Conservation (phyloP, 2,888 invertebrate genomes). For the Coleophora deauratella region DNA sequence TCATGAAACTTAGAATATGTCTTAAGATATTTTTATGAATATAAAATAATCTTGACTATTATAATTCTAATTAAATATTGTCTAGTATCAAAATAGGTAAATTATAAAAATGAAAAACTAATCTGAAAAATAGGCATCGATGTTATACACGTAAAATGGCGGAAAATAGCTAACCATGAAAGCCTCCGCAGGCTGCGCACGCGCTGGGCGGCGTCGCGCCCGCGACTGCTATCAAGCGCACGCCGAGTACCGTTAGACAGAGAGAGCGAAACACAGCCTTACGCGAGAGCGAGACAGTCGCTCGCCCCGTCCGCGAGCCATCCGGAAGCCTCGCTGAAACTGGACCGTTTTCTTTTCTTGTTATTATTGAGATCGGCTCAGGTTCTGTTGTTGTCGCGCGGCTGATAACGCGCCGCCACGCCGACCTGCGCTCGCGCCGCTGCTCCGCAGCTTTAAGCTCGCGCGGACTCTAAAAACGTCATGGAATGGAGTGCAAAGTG, state of each 20-base stretch:
- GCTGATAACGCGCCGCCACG: conserved; percentile 72
- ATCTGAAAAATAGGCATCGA: conserved; percentile 18
- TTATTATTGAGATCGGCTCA: conserved; percentile 73
- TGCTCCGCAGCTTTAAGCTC: conserved; percentile 55
- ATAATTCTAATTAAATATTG: too few relatives aligned
- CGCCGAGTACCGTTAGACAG: conserved; percentile 63
- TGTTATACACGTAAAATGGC: conserved; percentile 41
- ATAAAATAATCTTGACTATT: too few relatives aligned
- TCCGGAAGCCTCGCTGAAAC: conserved; percentile 74
- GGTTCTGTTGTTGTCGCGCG: conserved; percentile 73
- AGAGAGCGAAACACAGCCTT: conserved; percentile 42
- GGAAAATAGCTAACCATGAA: conserved; percentile 25
- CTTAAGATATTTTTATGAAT: too few relatives aligned
- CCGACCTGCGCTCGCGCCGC: conserved; percentile 62
- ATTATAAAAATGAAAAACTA: too few relatives aligned
- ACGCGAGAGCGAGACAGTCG: conserved; percentile 45
- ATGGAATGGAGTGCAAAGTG: conserved; percentile 44
- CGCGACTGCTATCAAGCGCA: conserved; percentile 56
- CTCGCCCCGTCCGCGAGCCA: conserved; percentile 64
- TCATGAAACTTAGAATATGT: too few relatives aligned
- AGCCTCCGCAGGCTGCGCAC: conserved; percentile 20
- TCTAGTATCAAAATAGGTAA: too few relatives aligned
- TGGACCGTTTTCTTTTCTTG: conserved; percentile 75
- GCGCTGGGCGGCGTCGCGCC: conserved; percentile 51
- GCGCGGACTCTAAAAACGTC: conserved; percentile 42